Evolutionary conservation across 1,140 invertebrate genomes (phyloP), one percentile per base, ranked within the genome.

Genomic region (Ctenoplectra terminalis): DNA sequence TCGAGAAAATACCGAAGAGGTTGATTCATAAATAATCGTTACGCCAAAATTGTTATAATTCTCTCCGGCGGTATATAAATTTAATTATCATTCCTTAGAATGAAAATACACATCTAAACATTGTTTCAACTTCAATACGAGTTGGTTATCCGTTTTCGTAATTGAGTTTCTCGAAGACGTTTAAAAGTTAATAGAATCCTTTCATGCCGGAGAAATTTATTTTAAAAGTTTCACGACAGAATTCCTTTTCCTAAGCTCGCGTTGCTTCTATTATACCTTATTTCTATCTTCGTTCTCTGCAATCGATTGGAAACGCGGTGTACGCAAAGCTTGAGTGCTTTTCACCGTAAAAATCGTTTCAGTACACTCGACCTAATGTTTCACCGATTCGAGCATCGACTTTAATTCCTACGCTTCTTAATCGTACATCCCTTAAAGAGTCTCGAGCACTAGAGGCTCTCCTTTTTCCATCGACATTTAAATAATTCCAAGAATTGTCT

Each of bases 371-470:
- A 23, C 46, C 5, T 31, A 69, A 69, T n/a, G 13, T 69, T 69
- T 50, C 64, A 6, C 17, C 66, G 29, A 50, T 61, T 50, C 66
- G 20, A 69, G 66, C 17, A 31, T 69, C 66, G 46, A 69, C 46
- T 52, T 70, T 52, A 70, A 50, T 70, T n/a, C 13, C 29, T 17
- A n/a, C 4, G 23, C 7, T n/a, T 34, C 67, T 37, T 34, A 70
- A 52, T 70, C 46, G 48, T 20, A 37, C 31, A 54, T 70, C 31
- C 17, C 23, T 70, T 37, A 26, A 43, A 70, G 48, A 37, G 13
- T 37, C 17, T 11, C 31, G 29, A 54, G 23, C 2, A 20, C 0
- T 20, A 2, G 0, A 17, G 23, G 13, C 63, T 67, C 64, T 46
- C 43, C 13, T 15, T 37, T 4, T 15, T 50, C 5, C 6, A 50